phyloP scores from a whole-genome alignment of 2,113 vertebrate species.

The human (Homo sapiens) region DNA sequence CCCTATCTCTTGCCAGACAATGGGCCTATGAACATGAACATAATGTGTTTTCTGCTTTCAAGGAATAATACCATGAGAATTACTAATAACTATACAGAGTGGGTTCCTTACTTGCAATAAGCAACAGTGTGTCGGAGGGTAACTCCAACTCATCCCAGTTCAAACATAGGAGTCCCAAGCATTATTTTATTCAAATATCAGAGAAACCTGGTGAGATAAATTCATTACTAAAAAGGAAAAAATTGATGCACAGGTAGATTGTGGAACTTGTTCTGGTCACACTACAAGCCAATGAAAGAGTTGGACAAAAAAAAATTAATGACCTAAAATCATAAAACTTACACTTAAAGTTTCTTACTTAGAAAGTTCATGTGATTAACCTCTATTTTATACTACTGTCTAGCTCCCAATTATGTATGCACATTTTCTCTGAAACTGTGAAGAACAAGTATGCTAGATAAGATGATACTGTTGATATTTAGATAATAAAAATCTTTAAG shows the following conservation, averaged over 20 bases:
- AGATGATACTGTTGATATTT: neutral
- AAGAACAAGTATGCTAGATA: neutral
- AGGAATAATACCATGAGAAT: neutral
- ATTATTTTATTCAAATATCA: neutral
- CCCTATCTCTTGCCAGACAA: neutral
- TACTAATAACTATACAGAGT: neutral
- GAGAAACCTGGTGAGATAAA: neutral
- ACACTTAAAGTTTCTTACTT: too few species aligned
- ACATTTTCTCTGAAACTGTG: neutral
- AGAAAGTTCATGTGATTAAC: neutral
- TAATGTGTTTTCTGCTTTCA: neutral
- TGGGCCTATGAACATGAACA: neutral
- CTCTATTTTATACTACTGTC: neutral
- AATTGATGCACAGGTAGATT: neutral
- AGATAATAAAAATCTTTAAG: neutral
- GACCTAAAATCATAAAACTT: too few species aligned
- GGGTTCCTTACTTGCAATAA: neutral
- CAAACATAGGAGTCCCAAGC: neutral
- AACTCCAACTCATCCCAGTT: neutral
- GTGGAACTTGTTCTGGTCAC: neutral
- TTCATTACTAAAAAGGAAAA: neutral
- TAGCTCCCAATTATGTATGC: neutral
- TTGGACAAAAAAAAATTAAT: too few species aligned
- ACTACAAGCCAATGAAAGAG: neutral
- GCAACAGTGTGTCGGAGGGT: neutral